Conservation (phyloP, 2,113 vertebrate species). For the Bubo bubo region DNA sequence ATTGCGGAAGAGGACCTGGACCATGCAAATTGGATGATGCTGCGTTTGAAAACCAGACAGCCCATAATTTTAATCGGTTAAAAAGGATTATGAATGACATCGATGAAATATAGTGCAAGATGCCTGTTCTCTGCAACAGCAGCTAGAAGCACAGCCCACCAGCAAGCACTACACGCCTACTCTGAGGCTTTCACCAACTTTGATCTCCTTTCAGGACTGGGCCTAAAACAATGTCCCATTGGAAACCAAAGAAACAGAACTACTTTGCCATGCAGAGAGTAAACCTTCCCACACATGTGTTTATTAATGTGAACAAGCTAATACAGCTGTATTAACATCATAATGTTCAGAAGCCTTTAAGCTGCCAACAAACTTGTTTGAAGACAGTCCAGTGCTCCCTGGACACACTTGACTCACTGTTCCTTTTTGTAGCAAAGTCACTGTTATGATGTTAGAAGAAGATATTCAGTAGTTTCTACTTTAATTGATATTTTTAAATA, state of each 20-base stretch:
- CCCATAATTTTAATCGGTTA: slow-evolving; percentile 57
- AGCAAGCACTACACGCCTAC: background rate
- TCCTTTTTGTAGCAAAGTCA: background rate
- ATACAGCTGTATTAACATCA: slow-evolving; percentile 33
- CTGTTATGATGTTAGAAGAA: background rate
- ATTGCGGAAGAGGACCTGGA: slow-evolving; percentile 30
- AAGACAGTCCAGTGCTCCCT: slow-evolving; percentile 2
- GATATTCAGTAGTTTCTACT: background rate
- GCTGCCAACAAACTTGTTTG: slow-evolving; percentile 28
- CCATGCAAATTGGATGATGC: slow-evolving; percentile 61
- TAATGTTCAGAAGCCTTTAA: background rate
- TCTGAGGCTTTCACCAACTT: slow-evolving; percentile 1
- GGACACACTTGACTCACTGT: background rate
- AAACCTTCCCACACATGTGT: slow-evolving; percentile 28
- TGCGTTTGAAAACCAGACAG: slow-evolving; percentile 57
- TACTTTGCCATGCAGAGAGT: background rate
- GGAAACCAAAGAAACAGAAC: slow-evolving; percentile 18
- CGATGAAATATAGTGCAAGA: slow-evolving; percentile 20
- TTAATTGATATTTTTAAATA: background rate
- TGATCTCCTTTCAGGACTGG: slow-evolving; percentile 1
- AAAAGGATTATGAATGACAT: slow-evolving; percentile 50
- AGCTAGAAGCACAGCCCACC: background rate
- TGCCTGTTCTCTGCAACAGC: slow-evolving; percentile 7
- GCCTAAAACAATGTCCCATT: background rate
- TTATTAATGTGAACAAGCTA: slow-evolving; percentile 33